Percentiles rank a stretch among this genome's conserved stretches.
Evolutionary conservation across 2,797 vertebrate species (phyloP).

Genomic region (Hephaestus fuliginosus): DNA sequence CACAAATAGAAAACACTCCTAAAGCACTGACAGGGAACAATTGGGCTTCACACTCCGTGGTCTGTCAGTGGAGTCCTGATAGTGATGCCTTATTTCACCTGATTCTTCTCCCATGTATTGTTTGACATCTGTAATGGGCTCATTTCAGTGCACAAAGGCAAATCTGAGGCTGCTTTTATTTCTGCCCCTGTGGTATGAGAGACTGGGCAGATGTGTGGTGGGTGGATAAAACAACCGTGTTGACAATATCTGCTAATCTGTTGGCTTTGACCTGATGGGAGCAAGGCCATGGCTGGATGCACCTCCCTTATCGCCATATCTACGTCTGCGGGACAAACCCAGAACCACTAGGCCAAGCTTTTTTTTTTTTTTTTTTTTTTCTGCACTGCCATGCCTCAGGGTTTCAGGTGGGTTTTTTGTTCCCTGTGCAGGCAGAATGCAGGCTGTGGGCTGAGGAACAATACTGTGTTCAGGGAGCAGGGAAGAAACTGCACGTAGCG

Average conservation of each 20-base stretch:
- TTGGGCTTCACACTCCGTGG: constrained; percentile 53
- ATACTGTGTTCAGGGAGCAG: constrained; percentile 73
- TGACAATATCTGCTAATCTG: constrained; percentile 78
- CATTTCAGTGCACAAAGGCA: constrained; percentile 65
- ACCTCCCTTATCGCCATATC: constrained; percentile 78
- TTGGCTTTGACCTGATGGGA: constrained; percentile 77
- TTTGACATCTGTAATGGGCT: constrained; percentile 66
- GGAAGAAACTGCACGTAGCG: constrained; percentile 85
- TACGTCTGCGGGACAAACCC: constrained; percentile 61
- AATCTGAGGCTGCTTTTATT: constrained; percentile 54
- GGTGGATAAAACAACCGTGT: constrained; percentile 67
- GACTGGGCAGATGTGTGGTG: constrained; percentile 63
- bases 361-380: constrained; percentile 42
- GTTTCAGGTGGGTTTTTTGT: constrained; percentile 80
- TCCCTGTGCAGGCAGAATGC: constrained; percentile 75
- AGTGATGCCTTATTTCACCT: constrained; percentile 70
- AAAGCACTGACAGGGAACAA: constrained; percentile 52
- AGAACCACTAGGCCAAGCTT: constrained; percentile 44
- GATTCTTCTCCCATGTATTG: constrained; percentile 49
- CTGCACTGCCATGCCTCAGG: constrained; percentile 60
- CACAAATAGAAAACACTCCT: constrained; percentile 21
- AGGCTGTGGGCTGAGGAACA: constrained; percentile 84
- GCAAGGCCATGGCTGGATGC: constrained; percentile 79
- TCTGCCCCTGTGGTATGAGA: constrained; percentile 40
- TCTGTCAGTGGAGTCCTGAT: constrained; percentile 63